Evolutionary conservation across 2,797 vertebrate species (phyloP).

Genomic region (Meda fulgida): DNA sequence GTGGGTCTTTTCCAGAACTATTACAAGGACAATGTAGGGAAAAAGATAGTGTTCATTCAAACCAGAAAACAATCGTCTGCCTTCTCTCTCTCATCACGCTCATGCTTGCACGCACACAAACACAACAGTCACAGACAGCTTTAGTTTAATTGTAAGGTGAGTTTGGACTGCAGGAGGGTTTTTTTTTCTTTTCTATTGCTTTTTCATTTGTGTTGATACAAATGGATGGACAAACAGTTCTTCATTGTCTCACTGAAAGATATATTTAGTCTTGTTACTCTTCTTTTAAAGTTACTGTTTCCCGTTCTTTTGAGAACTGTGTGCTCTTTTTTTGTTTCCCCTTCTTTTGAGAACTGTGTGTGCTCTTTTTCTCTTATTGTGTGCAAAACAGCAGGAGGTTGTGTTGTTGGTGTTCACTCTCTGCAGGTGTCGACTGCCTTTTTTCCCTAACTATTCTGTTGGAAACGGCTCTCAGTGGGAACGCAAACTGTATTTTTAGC

Average conservation of each 20-base stretch:
- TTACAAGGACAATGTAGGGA: constrained; percentile 27
- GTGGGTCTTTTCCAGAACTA: constrained; percentile 21
- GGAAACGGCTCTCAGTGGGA: neutral
- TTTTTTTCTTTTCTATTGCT: neutral
- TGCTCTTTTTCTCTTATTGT: neutral
- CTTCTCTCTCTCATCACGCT: neutral
- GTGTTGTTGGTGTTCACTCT: neutral
- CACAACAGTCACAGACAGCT: neutral
- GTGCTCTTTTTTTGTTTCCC: neutral
- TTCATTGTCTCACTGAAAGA: neutral
- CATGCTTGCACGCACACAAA: neutral
- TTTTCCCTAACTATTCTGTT: neutral
- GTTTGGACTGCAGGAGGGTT: neutral
- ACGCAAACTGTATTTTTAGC: constrained; percentile 2
- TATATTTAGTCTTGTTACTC: constrained; percentile 7
- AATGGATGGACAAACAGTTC: constrained; percentile 2
- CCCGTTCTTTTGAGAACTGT: neutral
- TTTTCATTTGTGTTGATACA: constrained; percentile 1
- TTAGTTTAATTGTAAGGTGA: constrained; percentile 30
- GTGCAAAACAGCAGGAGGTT: constrained; percentile 24
- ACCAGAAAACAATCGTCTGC: constrained; percentile 32
- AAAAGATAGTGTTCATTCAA: constrained; percentile 38
- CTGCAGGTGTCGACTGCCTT: constrained; percentile 28
- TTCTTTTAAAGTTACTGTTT: neutral
- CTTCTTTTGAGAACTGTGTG: neutral